Percentiles rank a stretch among this genome's conserved stretches.
These are phyloP conservation scores for Apotomis betuletana DNA, from an alignment of 2,888 invertebrate genomes.

Conservation along the genomic window DNA sequence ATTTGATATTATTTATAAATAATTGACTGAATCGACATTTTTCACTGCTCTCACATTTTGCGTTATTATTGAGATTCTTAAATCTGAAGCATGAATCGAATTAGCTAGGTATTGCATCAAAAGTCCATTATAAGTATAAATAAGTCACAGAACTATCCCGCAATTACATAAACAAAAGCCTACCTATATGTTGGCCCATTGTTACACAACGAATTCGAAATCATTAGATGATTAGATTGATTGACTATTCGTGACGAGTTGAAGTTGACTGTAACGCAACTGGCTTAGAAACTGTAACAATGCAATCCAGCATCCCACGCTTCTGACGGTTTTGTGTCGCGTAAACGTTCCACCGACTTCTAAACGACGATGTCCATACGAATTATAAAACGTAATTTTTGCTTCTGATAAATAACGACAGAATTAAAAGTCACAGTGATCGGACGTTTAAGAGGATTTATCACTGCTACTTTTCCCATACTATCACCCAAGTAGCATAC, in stretches of 20 bases:
- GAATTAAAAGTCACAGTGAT: no score
- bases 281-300: not conserved
- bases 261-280: not conserved
- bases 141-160: not conserved
- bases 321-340: not conserved
- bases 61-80: no score
- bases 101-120: no score
- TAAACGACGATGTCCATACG: constrained; percentile 1
- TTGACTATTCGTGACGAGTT: not conserved
- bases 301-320: constrained; percentile 2
- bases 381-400: constrained; percentile 8
- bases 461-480: no score
- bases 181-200: not conserved
- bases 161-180: not conserved
- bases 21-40: no score
- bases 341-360: not conserved
- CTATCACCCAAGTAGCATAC: no score
- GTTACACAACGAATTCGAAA: not conserved
- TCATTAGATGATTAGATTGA: constrained; percentile 5
- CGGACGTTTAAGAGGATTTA: no score
- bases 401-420: no score
- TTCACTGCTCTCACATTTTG: no score
- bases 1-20: no score
- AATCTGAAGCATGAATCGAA: no score
- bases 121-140: not conserved